A percentile compares a stretch with the other conserved stretches of the same genome.
Evolutionary conservation across 92 coral and sea anemone species (phyloP).

Genomic region (Porites cylindrica): DNA sequence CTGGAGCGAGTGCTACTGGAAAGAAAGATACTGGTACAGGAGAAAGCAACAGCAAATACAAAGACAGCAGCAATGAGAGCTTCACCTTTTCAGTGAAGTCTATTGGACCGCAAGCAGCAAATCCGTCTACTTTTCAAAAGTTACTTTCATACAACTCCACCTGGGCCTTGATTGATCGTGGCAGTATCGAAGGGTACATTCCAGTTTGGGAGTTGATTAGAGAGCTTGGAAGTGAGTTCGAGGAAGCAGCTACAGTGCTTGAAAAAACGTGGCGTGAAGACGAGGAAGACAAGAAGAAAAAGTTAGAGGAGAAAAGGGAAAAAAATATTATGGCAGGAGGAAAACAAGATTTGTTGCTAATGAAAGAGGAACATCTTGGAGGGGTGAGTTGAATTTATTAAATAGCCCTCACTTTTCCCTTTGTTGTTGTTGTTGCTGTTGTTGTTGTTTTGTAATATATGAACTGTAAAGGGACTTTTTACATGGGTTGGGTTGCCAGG

Average conservation of each 20-base stretch:
- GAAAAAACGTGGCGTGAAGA: neutral
- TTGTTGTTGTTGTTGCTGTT: neutral
- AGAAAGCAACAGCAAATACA: neutral
- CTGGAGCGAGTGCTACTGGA: slow-evolving; percentile 23
- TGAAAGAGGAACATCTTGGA: neutral
- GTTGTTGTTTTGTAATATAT: too few species aligned
- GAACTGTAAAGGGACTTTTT: too few species aligned
- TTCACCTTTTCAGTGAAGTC: slow-evolving; percentile 28
- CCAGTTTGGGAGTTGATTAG: slow-evolving; percentile 28
- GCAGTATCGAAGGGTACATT: neutral
- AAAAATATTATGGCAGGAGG: neutral
- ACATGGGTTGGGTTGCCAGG: too few species aligned
- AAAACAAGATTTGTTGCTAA: neutral
- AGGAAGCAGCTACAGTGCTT: neutral
- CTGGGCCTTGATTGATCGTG: slow-evolving; percentile 41
- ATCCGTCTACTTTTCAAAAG: slow-evolving; percentile 34
- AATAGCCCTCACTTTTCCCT: neutral
- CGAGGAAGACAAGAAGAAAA: neutral
- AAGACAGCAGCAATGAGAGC: neutral
- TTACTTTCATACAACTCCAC: slow-evolving; percentile 37
- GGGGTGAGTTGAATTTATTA: neutral
- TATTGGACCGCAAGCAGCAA: slow-evolving; percentile 52
- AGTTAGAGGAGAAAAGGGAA: neutral
- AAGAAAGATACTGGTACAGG: slow-evolving; percentile 16
- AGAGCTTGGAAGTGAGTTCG: slow-evolving; percentile 7